Base-by-base conservation (phyloP, 1,140 invertebrate genomes). In the Chlorops oryzae region DNA sequence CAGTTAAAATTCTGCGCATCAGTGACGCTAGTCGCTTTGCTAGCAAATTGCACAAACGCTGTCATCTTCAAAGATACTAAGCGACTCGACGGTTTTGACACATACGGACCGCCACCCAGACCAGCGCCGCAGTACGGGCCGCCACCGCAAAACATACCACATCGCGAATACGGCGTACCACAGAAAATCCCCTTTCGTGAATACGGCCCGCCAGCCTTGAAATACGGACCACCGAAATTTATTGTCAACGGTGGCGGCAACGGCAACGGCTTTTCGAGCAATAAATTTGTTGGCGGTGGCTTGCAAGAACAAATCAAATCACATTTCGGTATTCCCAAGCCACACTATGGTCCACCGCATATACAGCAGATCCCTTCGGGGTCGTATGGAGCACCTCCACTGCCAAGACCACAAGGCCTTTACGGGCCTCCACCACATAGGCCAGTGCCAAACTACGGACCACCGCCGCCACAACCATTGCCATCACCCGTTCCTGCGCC, bases 311-410 rank as follows among this genome's bases (percentile, higher is more conserved):
- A 70, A 55, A 62, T 73, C 42, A 64, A 72, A 56, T 50, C 58
- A 23, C 66, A 70, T 34, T 70, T 70, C 40, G 68, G 67, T 12
- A 57, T 70, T 45, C 63, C 73, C 3, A 73, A 73, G 15, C 70
- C 73, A 12, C 65, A 64, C 47, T 76, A 76, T 51, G 75, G 71
- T 0, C 73, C 75, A 18, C 73, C 74, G 0, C 72, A 73, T 49
- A 70, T 74, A 48, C 62, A 62, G 47, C 63, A 65, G 22, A 60
- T 62, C 34, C 70, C 70, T 5, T 58, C 58, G 2, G 34, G 52
- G 1, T 51, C 63, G 51, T 65, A 66, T 50, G 60, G 69, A n/a
- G 64, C 68, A 18, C 64, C 65, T 22, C 61, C 62, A 7, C 50
- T 63, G 20, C 55, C 59, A 47, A 61, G 63, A 47, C 65, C 58